These are phyloP conservation scores for Drosophila lacteicornis DNA, from an alignment of 1,140 invertebrate species.

Conservation along the genomic window DNA sequence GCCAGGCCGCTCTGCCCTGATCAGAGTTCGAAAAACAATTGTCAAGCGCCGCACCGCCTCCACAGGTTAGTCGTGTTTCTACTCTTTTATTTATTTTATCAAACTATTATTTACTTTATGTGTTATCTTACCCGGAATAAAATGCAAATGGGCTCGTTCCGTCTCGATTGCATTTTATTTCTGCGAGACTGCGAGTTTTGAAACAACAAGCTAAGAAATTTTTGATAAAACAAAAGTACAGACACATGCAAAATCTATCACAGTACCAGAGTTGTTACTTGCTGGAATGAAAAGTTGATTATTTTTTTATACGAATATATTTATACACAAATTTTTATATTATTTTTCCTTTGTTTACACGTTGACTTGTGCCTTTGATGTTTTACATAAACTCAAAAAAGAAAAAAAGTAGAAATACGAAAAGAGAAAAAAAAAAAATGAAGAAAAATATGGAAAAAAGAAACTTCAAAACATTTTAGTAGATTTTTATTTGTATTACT, in stretches of 20 bases:
- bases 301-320: conserved; percentile 43
- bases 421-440: conserved; percentile 22
- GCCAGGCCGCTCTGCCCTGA: conserved; percentile 72
- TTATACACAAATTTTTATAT: conserved; percentile 56
- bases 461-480: conserved; percentile 49
- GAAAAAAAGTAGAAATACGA: conserved; percentile 14
- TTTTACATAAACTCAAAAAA: conserved; percentile 56
- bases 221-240: conserved; percentile 57
- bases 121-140: conserved; percentile 43
- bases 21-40: conserved; percentile 66
- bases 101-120: conserved; percentile 59
- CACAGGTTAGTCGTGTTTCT: conserved; percentile 84
- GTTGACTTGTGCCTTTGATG: conserved; percentile 85
- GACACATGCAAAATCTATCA: conserved; percentile 71
- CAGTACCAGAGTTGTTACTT: conserved; percentile 23
- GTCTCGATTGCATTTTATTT: conserved; percentile 27
- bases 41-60: conserved; percentile 68
- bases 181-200: conserved; percentile 51
- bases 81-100: conserved; percentile 72
- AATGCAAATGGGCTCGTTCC: conserved; percentile 27
- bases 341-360: conserved; percentile 81
- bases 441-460: conserved; percentile 17
- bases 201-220: conserved; percentile 45
- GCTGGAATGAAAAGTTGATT: conserved; percentile 54
- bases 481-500: conserved; percentile 75